Evolutionary conservation across 2,888 invertebrate genomes (phyloP).

Genomic region (Dione juno): DNA sequence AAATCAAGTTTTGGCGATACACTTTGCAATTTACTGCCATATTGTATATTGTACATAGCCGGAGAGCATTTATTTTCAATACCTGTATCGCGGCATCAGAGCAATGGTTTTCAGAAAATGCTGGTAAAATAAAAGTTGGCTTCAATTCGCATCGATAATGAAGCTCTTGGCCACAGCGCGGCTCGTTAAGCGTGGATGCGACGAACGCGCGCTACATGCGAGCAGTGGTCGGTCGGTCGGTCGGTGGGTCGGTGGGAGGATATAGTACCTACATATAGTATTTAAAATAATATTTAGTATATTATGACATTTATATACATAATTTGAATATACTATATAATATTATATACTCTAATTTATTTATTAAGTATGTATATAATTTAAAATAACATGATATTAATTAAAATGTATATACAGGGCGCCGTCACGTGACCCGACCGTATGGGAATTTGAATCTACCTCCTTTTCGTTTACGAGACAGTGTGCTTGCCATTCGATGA

Average conservation of each 20-base stretch:
- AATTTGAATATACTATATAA: too few relatives aligned
- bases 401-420: too few relatives aligned
- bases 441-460: too few relatives aligned
- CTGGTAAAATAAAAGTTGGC: slow-evolving; percentile 34
- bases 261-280: background rate
- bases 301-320: too few relatives aligned
- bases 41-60: background rate
- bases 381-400: too few relatives aligned
- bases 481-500: too few relatives aligned
- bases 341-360: too few relatives aligned
- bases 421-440: too few relatives aligned
- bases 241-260: background rate
- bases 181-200: slow-evolving; percentile 27
- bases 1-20: slow-evolving; percentile 13
- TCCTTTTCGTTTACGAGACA: too few relatives aligned
- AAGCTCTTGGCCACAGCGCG: slow-evolving; percentile 33
- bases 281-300: too few relatives aligned
- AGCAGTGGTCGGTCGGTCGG: background rate
- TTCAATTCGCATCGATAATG: slow-evolving; percentile 32
- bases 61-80: slow-evolving; percentile 18
- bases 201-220: slow-evolving; percentile 21
- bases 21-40: slow-evolving; percentile 4
- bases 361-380: too few relatives aligned
- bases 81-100: slow-evolving; percentile 13
- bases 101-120: slow-evolving; percentile 14